phyloP scores from a whole-genome alignment of 2,888 invertebrate species.

The Acleris cristana region DNA sequence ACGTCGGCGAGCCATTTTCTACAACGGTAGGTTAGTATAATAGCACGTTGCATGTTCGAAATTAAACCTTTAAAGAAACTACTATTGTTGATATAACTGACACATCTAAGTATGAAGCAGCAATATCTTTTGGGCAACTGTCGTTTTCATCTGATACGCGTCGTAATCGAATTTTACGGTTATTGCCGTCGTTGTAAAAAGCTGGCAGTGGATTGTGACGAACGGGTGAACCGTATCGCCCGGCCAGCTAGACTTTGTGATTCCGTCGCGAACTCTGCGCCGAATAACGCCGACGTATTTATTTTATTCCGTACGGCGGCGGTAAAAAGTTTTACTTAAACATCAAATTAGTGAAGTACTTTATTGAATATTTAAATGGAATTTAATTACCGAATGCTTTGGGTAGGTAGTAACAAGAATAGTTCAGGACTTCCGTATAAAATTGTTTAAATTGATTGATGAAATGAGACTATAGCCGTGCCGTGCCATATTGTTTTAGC shows the following conservation, averaged over 20 bases:
- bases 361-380: no score
- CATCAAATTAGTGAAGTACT: no score
- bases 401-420: no score
- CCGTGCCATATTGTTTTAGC: no score
- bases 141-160: constrained; percentile 68
- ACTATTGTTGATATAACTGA: constrained; percentile 12
- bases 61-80: constrained; percentile 17
- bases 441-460: no score
- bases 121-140: constrained; percentile 54
- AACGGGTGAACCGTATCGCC: constrained; percentile 58
- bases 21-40: constrained; percentile 3
- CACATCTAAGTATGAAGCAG: constrained; percentile 23
- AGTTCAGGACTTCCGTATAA: no score
- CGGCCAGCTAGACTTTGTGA: constrained; percentile 48
- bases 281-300: constrained; percentile 6
- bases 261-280: constrained; percentile 43
- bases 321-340: not conserved
- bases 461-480: no score
- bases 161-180: constrained; percentile 78
- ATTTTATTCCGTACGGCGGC: not conserved
- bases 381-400: no score
- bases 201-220: constrained; percentile 58
- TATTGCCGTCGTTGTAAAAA: constrained; percentile 66
- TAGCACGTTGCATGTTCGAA: constrained; percentile 1
- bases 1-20: constrained; percentile 8